Evolutionary conservation across 2,888 invertebrate genomes (phyloP), one percentile per base, ranked within the genome.

Genomic region (Polyploca ridens): DNA sequence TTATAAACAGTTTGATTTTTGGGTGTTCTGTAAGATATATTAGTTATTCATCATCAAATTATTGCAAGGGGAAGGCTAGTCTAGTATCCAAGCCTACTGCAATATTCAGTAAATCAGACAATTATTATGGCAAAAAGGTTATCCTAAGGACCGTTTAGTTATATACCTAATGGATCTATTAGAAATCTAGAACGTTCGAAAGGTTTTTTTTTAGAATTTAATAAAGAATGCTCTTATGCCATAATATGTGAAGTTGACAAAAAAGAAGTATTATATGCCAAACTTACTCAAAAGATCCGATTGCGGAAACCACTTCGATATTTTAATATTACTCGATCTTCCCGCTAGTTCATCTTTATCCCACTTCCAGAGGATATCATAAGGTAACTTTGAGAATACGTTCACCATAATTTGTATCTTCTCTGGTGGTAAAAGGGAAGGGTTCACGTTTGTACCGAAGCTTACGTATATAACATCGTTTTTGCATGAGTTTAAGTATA

Each of bases 1-100:
- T 90, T 58, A 93, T 87, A 63, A 94, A 94, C 1, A 91, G 63
- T 68, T 92, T 94, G 0, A 94, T 68, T 63, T 94, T 94, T n/a
- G 86, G 86, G 72, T 94, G 93, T 38, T 64, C 86, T 87, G 67
- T n/a, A 74, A 75, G 8, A 44, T n/a, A 27, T 27, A 27, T 1
- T 27, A 27, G 27, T 27, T 27, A 27, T 27, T 27, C 27, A 27
- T 27, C 27, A 27, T 27, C 27, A 27, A 27, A 27, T 27, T 1
- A 27, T 27, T 27, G 1, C 27, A 27, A 27, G 2, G 27, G 27
- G 27, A 27, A 1, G 27, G 27, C 27, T 27, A 27, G 27, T 27
- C 1, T 27, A 27, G 27, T 27, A 27, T 27, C 1, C 27, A 27
- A 27, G 27, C 27, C 27, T 27, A 27, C 27, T 27, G 27, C 27